Base-by-base conservation (phyloP, 2,888 invertebrate species). In the Plagiodera versicolora region DNA sequence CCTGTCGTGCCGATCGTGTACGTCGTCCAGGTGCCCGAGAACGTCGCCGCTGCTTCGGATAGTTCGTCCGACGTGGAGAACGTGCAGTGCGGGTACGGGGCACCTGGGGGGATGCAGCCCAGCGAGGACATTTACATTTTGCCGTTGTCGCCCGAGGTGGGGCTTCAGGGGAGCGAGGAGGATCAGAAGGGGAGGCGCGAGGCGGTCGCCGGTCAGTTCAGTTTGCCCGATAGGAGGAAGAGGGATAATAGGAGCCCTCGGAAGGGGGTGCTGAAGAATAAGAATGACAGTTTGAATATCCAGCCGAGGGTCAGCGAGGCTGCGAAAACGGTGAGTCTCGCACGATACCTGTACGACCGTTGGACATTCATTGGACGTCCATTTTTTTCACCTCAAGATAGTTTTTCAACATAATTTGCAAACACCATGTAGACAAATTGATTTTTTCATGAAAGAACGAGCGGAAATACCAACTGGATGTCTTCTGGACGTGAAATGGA, bases 21-120 rank as follows among this genome's bases (percentile, higher is more conserved):
- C 61, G 75, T 80, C 50, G 79, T 79, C 46, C 79, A 79, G 74
- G 76, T 81, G 65, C 76, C 82, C 58, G 72, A 78, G 67, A 79
- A 77, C 76, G 67, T 64, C 10, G 83, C 85, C 76, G 91, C 76
- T 59, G 89, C 83, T 71, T 91, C 86, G 30, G 89, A 89, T 73
- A 89, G 88, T 75, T 89, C 88, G 63, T 89, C 89, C 58, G 89
- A 89, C 71, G 85, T 87, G 48, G 89, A 89, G 75, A 87, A 88
- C 79, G 65, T 78, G 24, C 79, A 78, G 61, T 56, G 69, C 48
- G 66, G 67, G 44, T 60, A 63, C 32, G 64, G 66, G 67, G 44
- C 59, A 63, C 32, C 63, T 64, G 46, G 69, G 65, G 18, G 61
- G 62, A 20, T 16, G 65, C 32, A 56, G 50, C 83, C 84, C 70